Evolutionary conservation across 2,113 vertebrate species (phyloP), one percentile per base, ranked within the genome.

Genomic region (Emydocephalus ijimae): DNA sequence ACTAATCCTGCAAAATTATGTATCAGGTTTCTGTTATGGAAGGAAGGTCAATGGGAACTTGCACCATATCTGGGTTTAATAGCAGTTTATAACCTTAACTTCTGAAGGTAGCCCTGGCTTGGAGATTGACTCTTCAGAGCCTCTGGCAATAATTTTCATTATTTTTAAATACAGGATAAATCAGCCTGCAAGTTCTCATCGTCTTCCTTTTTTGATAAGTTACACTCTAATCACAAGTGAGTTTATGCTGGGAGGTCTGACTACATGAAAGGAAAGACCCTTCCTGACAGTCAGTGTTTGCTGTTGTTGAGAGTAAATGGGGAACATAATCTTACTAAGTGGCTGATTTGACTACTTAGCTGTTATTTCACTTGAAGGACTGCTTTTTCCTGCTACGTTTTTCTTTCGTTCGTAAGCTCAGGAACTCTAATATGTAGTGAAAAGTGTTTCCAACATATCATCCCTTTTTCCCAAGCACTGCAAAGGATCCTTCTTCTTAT

Each of bases 321-420:
- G 8, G 57, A 54, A 85, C 92, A 92, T 11, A 86, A 18, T 45
- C 5, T 0, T 2, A 29, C 86, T 1, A 69, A 69, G 6, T 39
- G 92, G n/a, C 29, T 56, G 34, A 29, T 5, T 43, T 52, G 34
- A 18, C 81, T 34, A 81, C 45, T 81, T 88, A 3, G 39, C 52
- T 34, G 24, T 85, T 64, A 39, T 23, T 54, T 74, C 86, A 61
- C 50, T 55, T 57, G 21, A 85, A 91, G 3, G 10, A 87, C 14
- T 8, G 0, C 3, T 91, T 20, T 95, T 94, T 93, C 57, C 64
- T 90, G 50, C 88, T 56, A 55, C 3, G 15, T 91, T 94, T 92
- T 59, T 90, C 52, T 85, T 88, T 69, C 90, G 88, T 93, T 91
- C 92, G 90, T 89, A 45, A 55, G 11, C 87, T 95, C 86, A 91